Base-by-base conservation (phyloP, 2,113 vertebrate genomes). In the Polypterus senegalus region DNA sequence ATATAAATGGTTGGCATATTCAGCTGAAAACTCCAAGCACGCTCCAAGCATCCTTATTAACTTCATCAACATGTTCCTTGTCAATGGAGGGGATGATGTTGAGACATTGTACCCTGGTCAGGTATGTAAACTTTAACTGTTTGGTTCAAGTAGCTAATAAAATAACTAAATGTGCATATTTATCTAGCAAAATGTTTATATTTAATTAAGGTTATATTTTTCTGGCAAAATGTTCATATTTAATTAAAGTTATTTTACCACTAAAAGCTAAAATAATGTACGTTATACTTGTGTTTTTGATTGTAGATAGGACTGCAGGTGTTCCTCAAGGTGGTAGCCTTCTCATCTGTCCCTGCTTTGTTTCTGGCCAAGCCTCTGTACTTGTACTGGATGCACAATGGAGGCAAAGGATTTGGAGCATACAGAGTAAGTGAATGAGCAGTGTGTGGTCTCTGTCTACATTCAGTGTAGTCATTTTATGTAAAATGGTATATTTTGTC, bases 31-130 rank as follows among this genome's bases (percentile, higher is more conserved):
- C 63, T 92, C 94, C 1, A 72, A 10, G 3, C 1, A 56, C 0
- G 94, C 95, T 9, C 96, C 96, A 0, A 99, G 95, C 73, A 94
- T 98, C 69, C 87, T 99, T 65, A 94, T 97, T 47, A 83, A 93
- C 3, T 99, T 98, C 66, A 98, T 99, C 66, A 92, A 95, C 81
- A 98, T 99, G 94, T 98, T 98, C 70, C 74, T 98, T 9, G 93
- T 93, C 76, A 84, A 85, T 57, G 61, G 73, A 0, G 77, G 73
- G n/a, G 79, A 75, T 3, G 9, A 48, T 2, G 55, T 69, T 43
- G 66, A 70, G 0, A 73, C 69, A 1, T 84, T 99, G 47, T 99
- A 86, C 63, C 64, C 70, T 0, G 92, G 92, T 58, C 94, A 99
- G 91, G 96, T 98, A 46, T 71, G 80, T 66, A 1, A 3, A 2